These are phyloP conservation scores for Coccyzus lansbergi DNA, from an alignment of 2,797 vertebrate species.

Conservation along the genomic window DNA sequence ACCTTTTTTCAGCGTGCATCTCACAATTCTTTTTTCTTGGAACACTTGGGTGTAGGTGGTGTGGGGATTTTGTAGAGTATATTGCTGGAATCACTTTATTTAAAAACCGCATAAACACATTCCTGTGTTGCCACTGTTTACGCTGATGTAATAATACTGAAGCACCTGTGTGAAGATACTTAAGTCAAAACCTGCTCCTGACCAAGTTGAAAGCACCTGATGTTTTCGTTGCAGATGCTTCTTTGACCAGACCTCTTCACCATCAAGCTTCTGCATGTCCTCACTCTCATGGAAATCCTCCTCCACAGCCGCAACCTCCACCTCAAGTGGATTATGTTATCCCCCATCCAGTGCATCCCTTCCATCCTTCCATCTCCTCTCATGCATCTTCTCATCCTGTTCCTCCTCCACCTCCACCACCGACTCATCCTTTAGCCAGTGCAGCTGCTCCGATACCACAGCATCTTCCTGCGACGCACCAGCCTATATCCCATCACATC, in stretches of 20 bases:
- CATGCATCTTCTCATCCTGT: conserved; percentile 89
- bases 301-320: conserved; percentile 88
- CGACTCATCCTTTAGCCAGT: conserved; percentile 87
- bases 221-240: conserved; percentile 84
- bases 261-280: conserved; percentile 94
- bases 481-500: conserved; percentile 90
- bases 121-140: background rate
- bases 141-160: background rate
- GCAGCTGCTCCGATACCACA: conserved; percentile 88
- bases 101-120: background rate
- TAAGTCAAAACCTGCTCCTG: background rate
- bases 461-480: conserved; percentile 90
- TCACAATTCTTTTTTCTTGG: background rate
- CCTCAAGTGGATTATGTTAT: conserved; percentile 94
- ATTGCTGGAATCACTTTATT: background rate
- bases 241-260: conserved; percentile 92
- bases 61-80: background rate
- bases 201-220: background rate
- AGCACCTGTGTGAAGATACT: background rate
- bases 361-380: conserved; percentile 89
- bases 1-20: background rate
- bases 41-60: background rate
- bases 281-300: conserved; percentile 92
- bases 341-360: conserved; percentile 93
- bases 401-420: conserved; percentile 83